These are phyloP conservation scores for Callinectes sapidus DNA, from an alignment of 2,888 invertebrate species.

Conservation along the genomic window DNA sequence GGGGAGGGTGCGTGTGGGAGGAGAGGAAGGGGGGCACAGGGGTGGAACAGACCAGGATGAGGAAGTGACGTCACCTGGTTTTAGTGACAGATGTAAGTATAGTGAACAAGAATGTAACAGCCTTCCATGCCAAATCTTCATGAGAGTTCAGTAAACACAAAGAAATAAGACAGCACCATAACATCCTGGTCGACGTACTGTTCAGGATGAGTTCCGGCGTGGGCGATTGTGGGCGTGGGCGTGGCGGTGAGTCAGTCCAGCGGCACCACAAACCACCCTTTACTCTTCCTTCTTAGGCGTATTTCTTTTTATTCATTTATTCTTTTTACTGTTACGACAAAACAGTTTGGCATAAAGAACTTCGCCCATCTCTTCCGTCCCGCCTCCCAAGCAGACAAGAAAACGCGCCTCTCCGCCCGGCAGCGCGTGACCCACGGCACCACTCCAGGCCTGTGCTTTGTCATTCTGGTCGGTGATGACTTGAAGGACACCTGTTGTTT, in stretches of 20 bases:
- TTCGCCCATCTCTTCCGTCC: neutral
- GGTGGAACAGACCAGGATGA: neutral
- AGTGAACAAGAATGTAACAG: neutral
- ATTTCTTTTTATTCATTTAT: neutral
- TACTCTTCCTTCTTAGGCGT: neutral
- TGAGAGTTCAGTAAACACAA: neutral
- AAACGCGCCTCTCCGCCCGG: neutral
- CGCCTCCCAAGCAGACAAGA: neutral
- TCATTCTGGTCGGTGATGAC: neutral
- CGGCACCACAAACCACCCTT: neutral
- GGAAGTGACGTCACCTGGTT: neutral
- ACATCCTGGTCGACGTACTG: neutral
- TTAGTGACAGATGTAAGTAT: neutral
- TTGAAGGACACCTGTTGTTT: conserved; percentile 12
- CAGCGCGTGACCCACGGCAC: neutral
- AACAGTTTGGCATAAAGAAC: neutral
- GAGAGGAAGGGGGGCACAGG: neutral
- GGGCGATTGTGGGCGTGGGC: neutral
- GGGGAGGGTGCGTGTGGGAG: neutral
- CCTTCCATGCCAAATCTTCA: neutral
- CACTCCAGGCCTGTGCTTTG: neutral
- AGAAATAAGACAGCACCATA: neutral
- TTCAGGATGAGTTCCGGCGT: neutral
- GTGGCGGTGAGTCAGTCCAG: conserved; percentile 16
- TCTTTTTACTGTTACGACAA: neutral